Evolutionary conservation across 2,888 invertebrate species (phyloP).

Genomic region (Rhimphoctona megacephalus): DNA sequence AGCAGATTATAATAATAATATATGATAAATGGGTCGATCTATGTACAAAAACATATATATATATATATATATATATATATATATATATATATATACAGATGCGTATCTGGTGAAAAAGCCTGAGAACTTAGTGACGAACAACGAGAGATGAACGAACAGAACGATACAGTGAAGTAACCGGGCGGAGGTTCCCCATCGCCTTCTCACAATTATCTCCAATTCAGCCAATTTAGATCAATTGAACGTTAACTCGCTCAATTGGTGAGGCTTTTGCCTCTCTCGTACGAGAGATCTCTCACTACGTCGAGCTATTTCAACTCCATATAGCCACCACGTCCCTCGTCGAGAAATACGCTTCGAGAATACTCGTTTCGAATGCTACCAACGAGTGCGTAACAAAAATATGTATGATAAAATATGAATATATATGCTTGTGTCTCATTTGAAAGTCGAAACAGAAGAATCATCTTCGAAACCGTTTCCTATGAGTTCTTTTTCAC

Average conservation of each 20-base stretch:
- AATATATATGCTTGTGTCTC: not conserved
- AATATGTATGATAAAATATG: conserved; percentile 9
- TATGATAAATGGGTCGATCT: not conserved
- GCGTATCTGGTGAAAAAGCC: conserved; percentile 66
- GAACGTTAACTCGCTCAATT: conserved; percentile 84
- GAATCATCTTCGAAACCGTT: not conserved
- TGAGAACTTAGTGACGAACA: conserved; percentile 74
- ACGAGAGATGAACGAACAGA: conserved; percentile 68
- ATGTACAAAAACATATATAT: not conserved
- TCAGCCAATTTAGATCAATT: conserved; percentile 84
- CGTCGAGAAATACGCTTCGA: conserved; percentile 43
- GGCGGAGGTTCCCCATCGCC: conserved; percentile 83
- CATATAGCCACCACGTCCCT: not conserved
- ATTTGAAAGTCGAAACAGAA: not conserved
- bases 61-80: not conserved
- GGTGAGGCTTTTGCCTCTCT: conserved; percentile 70
- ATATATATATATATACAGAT: not conserved
- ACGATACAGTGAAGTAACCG: conserved; percentile 72
- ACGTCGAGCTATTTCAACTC: conserved; percentile 48
- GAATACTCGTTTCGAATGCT: conserved; percentile 56
- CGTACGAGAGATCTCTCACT: conserved; percentile 54
- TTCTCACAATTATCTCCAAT: conserved; percentile 84
- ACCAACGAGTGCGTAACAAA: conserved; percentile 45
- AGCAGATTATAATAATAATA: not conserved
- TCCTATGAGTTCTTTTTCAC: not conserved